Evolutionary conservation across 1,140 invertebrate species (phyloP).

Genomic region (Laupala kohalensis): DNA sequence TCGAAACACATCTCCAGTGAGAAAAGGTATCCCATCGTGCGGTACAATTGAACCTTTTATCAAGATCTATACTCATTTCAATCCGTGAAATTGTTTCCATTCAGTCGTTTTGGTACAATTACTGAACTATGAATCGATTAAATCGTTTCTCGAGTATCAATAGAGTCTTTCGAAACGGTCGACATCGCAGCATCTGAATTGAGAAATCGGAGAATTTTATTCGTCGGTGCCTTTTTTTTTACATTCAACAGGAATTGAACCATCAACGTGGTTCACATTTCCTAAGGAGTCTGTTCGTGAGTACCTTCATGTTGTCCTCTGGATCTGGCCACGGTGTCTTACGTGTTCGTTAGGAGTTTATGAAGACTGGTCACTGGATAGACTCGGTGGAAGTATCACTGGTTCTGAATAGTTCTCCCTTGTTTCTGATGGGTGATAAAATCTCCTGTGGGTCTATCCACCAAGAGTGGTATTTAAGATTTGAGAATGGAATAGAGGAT

Average conservation of each 20-base stretch:
- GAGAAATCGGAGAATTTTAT: neutral
- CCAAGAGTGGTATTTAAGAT: too few relatives aligned
- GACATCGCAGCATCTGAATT: neutral
- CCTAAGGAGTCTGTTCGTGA: neutral
- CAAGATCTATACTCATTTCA: too few relatives aligned
- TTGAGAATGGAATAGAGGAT: too few relatives aligned
- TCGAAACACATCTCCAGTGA: neutral
- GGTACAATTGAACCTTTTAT: neutral
- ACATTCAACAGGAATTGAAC: neutral
- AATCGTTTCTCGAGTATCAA: too few relatives aligned
- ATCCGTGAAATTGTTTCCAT: too few relatives aligned
- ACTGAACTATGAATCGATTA: too few relatives aligned
- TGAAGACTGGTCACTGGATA: neutral
- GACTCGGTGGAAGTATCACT: too few relatives aligned
- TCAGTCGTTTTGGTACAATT: too few relatives aligned
- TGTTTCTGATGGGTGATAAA: too few relatives aligned
- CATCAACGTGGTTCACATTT: neutral
- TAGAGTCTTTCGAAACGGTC: too few relatives aligned
- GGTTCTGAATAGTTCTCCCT: too few relatives aligned
- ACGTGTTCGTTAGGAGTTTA: neutral
- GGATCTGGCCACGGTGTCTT: neutral
- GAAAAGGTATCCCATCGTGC: neutral
- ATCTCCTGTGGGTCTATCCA: too few relatives aligned
- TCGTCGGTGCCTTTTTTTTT: neutral
- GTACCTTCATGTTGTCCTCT: neutral